Evolutionary conservation across 1,140 invertebrate species (phyloP).

Genomic region (Telenomus remus): DNA sequence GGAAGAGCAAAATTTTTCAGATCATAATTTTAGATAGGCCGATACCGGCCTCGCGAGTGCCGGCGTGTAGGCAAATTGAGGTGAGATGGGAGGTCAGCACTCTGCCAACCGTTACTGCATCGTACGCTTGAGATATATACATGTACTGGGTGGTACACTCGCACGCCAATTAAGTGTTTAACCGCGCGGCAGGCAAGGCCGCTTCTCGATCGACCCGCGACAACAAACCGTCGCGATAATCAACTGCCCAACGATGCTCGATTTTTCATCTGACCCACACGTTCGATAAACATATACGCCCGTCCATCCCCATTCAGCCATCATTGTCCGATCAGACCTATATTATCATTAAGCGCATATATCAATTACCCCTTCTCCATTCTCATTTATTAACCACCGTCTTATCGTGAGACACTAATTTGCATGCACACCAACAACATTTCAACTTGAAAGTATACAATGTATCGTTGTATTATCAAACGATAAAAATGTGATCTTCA

Average conservation of each 20-base stretch:
- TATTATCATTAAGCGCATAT: constrained; percentile 58
- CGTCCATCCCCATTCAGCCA: constrained; percentile 54
- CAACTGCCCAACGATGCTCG: constrained; percentile 34
- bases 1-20: constrained; percentile 68
- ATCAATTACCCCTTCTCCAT: constrained; percentile 48
- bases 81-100: constrained; percentile 75
- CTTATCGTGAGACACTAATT: constrained; percentile 32
- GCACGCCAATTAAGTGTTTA: constrained; percentile 56
- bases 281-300: constrained; percentile 49
- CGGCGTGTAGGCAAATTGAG: constrained; percentile 76
- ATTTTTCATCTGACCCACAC: constrained; percentile 50
- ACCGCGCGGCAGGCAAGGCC: constrained; percentile 34
- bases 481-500: too few species aligned
- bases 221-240: constrained; percentile 53
- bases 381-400: constrained; percentile 54
- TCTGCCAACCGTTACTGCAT: constrained; percentile 61
- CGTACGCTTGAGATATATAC: constrained; percentile 48
- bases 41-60: constrained; percentile 66
- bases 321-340: constrained; percentile 55
- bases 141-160: constrained; percentile 57
- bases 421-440: too few species aligned
- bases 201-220: constrained; percentile 21
- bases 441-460: too few species aligned
- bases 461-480: too few species aligned
- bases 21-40: constrained; percentile 76